Conservation (phyloP, 2,797 vertebrate genomes). For the Lacerta viridis region DNA sequence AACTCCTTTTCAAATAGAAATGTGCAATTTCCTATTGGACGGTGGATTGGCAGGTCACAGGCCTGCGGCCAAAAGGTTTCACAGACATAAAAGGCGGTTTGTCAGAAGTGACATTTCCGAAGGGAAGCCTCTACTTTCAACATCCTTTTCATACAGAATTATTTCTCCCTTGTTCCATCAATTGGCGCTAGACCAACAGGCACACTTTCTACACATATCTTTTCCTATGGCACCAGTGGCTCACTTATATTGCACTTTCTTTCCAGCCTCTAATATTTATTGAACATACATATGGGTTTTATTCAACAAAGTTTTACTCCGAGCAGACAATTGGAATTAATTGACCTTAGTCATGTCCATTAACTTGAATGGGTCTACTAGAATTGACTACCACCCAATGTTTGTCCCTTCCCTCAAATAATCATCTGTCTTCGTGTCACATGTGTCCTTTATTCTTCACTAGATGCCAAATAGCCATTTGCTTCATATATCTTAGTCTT, state of each 20-base stretch:
- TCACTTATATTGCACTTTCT: neutral
- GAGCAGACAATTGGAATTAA: too few species aligned
- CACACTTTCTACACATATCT: neutral
- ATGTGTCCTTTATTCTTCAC: neutral
- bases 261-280: neutral
- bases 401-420: neutral
- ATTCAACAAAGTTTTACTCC: too few species aligned
- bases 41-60: neutral
- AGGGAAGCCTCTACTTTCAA: neutral
- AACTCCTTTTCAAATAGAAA: slow-evolving; percentile 13
- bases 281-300: neutral
- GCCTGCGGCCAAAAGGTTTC: neutral
- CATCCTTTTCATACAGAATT: slow-evolving; percentile 9
- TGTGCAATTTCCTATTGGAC: slow-evolving; percentile 14
- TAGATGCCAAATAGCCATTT: neutral
- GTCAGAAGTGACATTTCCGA: slow-evolving; percentile 8
- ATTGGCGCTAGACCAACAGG: neutral
- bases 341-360: too few species aligned
- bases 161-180: neutral
- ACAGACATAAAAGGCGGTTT: slow-evolving; percentile 8
- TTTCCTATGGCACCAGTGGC: neutral
- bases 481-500: neutral
- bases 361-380: too few species aligned
- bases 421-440: neutral
- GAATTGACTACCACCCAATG: neutral